phyloP scores from a whole-genome alignment of 1,140 invertebrate species.

The Portunus trituberculatus region DNA sequence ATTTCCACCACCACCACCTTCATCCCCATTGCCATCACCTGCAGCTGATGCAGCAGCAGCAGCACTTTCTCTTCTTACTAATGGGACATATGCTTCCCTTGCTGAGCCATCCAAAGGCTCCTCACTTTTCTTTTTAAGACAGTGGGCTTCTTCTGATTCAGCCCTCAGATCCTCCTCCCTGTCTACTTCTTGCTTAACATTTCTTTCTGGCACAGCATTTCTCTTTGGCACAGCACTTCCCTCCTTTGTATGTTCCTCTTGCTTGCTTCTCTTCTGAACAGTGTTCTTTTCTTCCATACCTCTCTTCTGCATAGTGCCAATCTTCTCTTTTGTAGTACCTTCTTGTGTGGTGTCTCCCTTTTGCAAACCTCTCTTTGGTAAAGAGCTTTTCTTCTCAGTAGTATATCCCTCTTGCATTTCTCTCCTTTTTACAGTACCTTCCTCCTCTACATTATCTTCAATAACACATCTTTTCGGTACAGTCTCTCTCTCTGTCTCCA shows the following conservation, averaged over 20 bases:
- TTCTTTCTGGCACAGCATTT: not conserved
- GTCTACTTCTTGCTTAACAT: not conserved
- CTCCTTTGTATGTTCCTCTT: not conserved
- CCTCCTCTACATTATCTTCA: not conserved
- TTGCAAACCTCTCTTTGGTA: too few species aligned
- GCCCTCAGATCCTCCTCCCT: not conserved
- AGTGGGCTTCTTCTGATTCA: not conserved
- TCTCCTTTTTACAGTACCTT: not conserved
- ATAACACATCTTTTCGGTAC: too few species aligned
- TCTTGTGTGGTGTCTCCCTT: too few species aligned
- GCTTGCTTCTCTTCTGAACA: not conserved
- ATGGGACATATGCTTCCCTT: not conserved
- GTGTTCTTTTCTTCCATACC: not conserved
- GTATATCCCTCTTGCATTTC: too few species aligned
- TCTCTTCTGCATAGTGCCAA: too few species aligned
- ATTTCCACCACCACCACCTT: slow-evolving; percentile 17
- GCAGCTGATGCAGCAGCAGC: slow-evolving; percentile 5
- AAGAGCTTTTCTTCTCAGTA: too few species aligned
- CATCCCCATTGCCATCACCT: not conserved
- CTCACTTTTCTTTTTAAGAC: not conserved
- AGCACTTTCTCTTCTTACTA: not conserved
- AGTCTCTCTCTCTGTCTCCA: too few species aligned
- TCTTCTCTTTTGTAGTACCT: too few species aligned
- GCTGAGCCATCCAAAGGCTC: not conserved
- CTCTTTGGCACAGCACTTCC: not conserved